These are phyloP conservation scores for Mythimna lalbum DNA, from an alignment of 2,888 invertebrate genomes.

Conservation along the genomic window DNA sequence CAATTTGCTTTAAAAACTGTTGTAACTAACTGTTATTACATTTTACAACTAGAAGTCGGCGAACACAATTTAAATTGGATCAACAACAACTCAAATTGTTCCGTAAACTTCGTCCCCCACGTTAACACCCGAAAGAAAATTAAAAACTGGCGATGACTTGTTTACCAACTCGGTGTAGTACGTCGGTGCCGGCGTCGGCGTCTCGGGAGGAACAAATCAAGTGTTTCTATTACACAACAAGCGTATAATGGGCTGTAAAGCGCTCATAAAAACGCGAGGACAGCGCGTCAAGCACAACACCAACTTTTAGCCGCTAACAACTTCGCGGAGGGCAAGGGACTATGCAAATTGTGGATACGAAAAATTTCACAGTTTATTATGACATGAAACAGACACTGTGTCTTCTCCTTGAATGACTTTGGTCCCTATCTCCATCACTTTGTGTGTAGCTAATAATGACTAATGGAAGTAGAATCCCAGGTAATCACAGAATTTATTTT, in stretches of 20 bases:
- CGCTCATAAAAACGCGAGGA: constrained; percentile 66
- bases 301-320: constrained; percentile 62
- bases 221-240: constrained; percentile 69
- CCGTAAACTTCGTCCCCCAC: constrained; percentile 35
- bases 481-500: too few relatives aligned
- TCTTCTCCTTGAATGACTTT: neutral
- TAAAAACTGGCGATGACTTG: constrained; percentile 65
- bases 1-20: constrained; percentile 1
- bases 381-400: neutral
- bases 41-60: constrained; percentile 22
- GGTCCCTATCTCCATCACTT: neutral
- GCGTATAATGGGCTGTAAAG: constrained; percentile 69
- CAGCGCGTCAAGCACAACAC: constrained; percentile 59
- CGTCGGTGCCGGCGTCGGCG: constrained; percentile 13
- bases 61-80: constrained; percentile 47
- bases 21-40: constrained; percentile 9
- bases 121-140: constrained; percentile 60
- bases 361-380: neutral
- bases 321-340: constrained; percentile 30
- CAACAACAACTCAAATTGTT: constrained; percentile 40
- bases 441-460: neutral
- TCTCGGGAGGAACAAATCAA: constrained; percentile 64
- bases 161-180: constrained; percentile 61
- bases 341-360: constrained; percentile 44
- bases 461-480: neutral